phyloP scores from a whole-genome alignment of 2,113 vertebrate species.

The Osmerus mordax region DNA sequence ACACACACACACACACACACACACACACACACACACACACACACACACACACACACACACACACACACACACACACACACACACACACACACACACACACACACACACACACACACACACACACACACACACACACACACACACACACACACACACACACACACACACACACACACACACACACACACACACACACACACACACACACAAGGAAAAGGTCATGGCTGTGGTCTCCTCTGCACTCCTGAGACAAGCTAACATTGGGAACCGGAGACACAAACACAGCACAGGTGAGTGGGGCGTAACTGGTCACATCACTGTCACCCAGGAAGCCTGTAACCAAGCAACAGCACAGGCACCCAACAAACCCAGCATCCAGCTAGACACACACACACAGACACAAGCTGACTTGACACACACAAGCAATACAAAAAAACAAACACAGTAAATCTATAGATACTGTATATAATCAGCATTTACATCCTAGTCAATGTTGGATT shows the following conservation, averaged over 20 bases:
- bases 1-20: too few species aligned
- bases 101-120: too few species aligned
- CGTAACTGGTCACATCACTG: slow-evolving; percentile 41
- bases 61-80: too few species aligned
- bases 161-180: too few species aligned
- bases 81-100: too few species aligned
- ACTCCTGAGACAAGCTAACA: background rate
- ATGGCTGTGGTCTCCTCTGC: too few species aligned
- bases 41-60: too few species aligned
- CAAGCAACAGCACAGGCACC: slow-evolving; percentile 53
- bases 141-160: background rate
- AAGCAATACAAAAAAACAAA: background rate
- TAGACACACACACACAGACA: slow-evolving; percentile 25
- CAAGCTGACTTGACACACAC: slow-evolving; percentile 11
- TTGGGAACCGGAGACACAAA: slow-evolving; percentile 25
- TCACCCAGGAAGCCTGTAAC: slow-evolving; percentile 46
- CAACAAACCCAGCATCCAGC: slow-evolving; percentile 58
- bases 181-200: too few species aligned
- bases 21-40: too few species aligned
- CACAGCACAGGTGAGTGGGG: slow-evolving; percentile 43
- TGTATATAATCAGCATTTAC: background rate
- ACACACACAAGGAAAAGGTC: background rate
- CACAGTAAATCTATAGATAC: background rate
- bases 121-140: too few species aligned
- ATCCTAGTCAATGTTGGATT: slow-evolving; percentile 44